A percentile compares a stretch with the other conserved stretches of the same genome.
Evolutionary conservation across 2,113 vertebrate species (phyloP).

Genomic region (Serilophus lunatus): DNA sequence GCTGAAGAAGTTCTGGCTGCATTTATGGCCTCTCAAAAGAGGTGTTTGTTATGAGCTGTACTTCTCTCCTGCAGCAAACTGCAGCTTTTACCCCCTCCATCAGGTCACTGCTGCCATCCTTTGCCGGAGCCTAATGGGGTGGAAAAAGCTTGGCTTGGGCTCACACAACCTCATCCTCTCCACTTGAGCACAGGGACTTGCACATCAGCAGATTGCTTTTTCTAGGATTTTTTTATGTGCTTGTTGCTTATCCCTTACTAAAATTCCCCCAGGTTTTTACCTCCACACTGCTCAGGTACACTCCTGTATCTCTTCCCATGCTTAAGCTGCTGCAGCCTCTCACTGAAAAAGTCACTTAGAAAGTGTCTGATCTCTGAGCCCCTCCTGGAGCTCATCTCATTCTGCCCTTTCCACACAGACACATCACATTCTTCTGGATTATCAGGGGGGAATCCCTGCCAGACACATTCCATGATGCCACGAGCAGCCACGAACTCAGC

Average conservation of each 20-base stretch:
- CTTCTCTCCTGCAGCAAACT: neutral
- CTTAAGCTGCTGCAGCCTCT: neutral
- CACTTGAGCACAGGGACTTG: fast-evolving
- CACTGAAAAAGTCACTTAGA: neutral
- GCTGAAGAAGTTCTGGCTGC: neutral
- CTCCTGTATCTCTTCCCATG: neutral
- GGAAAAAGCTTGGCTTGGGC: neutral
- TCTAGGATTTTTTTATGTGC: neutral
- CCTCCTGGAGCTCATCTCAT: neutral
- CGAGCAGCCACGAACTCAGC: neutral
- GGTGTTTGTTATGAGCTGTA: neutral
- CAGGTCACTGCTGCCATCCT: neutral
- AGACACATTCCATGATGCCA: fast-evolving
- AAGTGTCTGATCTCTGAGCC: neutral
- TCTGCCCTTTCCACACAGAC: neutral
- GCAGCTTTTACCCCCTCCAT: neutral
- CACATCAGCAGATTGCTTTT: neutral
- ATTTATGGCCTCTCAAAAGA: neutral
- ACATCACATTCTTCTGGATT: neutral
- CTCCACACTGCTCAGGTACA: neutral
- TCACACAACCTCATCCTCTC: neutral
- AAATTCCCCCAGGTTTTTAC: neutral
- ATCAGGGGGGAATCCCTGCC: neutral
- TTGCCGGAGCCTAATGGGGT: neutral
- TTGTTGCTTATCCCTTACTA: neutral